A percentile compares a stretch with the other conserved stretches of the same genome.
These are phyloP conservation scores for Mellivora capensis DNA, from an alignment of 2,113 vertebrate genomes.

Conservation along the genomic window DNA sequence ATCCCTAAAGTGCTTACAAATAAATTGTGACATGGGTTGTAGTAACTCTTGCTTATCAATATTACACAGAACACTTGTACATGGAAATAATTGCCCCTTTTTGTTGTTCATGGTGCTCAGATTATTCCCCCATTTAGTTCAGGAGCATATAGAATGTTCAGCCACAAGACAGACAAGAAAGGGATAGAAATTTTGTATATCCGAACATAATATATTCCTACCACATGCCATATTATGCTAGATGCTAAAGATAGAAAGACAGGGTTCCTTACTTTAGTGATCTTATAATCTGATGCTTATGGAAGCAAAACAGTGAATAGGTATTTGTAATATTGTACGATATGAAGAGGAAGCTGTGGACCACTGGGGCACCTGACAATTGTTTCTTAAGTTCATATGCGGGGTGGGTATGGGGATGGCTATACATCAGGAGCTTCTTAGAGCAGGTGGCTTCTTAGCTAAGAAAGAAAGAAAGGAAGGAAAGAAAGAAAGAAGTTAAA, in stretches of 20 bases:
- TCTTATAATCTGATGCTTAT: conserved; percentile 21
- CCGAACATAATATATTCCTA: neutral
- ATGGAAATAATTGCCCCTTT: neutral
- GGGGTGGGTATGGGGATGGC: neutral
- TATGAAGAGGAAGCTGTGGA: neutral
- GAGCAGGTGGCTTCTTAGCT: neutral
- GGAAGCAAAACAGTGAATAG: conserved; percentile 39
- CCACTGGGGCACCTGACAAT: no score
- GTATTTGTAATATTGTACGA: neutral
- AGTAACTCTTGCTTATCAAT: neutral
- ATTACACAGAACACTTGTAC: neutral
- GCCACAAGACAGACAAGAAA: neutral
- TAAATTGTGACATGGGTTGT: neutral
- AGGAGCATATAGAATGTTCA: neutral
- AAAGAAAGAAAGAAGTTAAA: neutral
- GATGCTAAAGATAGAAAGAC: neutral
- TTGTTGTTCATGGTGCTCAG: neutral
- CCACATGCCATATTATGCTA: neutral
- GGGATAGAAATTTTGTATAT: neutral
- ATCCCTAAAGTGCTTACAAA: neutral
- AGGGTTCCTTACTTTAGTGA: neutral
- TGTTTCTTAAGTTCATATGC: neutral
- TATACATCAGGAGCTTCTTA: neutral
- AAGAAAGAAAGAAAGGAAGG: neutral
- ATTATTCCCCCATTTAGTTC: neutral